phyloP scores from a whole-genome alignment of 2,113 vertebrate genomes.

The Lathamus discolor region DNA sequence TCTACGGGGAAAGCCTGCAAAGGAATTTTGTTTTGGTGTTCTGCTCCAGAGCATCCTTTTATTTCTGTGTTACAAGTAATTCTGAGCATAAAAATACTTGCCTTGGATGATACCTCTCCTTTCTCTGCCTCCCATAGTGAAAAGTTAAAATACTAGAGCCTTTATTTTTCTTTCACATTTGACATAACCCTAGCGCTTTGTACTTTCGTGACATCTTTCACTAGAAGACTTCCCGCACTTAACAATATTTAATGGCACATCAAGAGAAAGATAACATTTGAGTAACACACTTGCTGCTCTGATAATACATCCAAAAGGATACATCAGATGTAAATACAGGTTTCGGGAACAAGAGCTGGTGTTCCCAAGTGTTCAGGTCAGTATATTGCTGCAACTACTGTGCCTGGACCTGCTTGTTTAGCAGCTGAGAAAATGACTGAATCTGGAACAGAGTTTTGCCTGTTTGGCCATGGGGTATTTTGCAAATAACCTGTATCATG shows the following conservation, averaged over 20 bases:
- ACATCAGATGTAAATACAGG: background rate
- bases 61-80: background rate
- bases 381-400: background rate
- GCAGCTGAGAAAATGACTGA: rapidly evolving
- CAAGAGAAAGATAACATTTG: background rate
- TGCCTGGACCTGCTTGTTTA: rapidly evolving
- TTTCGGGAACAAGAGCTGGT: background rate
- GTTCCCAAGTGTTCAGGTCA: background rate
- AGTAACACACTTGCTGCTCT: background rate
- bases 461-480: background rate
- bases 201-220: background rate
- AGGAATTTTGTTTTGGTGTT: constrained; percentile 29
- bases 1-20: background rate
- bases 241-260: rapidly evolving
- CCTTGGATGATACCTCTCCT: background rate
- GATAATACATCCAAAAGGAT: background rate
- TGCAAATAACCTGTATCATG: background rate
- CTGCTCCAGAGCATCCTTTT: background rate
- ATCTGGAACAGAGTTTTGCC: background rate
- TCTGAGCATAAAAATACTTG: background rate
- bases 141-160: background rate
- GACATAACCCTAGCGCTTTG: background rate
- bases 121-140: background rate
- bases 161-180: background rate
- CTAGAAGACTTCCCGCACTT: background rate